Evolutionary conservation across 1,140 invertebrate genomes (phyloP).

Genomic region (Drosophila quadrilineata): DNA sequence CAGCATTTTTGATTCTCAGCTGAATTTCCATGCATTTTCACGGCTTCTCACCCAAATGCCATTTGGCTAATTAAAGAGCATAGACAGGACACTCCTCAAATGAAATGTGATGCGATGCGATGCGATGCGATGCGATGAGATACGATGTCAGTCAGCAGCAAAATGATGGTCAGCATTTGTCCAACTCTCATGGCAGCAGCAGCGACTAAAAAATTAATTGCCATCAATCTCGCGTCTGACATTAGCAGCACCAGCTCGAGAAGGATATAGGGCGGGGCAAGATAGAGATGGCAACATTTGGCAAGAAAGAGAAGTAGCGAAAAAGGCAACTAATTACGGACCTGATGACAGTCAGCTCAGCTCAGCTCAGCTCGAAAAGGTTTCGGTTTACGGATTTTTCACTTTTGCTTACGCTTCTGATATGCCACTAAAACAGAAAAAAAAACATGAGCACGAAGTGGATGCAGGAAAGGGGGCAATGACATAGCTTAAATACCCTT

Average conservation of each 20-base stretch:
- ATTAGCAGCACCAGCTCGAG: constrained; percentile 36
- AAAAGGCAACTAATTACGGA: constrained; percentile 71
- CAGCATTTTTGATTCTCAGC: constrained; percentile 1
- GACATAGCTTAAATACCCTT: neutral
- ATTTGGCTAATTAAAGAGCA: constrained; percentile 46
- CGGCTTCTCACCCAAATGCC: neutral
- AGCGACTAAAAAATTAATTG: constrained; percentile 59
- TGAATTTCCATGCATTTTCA: neutral
- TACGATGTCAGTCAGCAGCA: constrained; percentile 14
- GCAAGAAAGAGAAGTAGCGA: constrained; percentile 8
- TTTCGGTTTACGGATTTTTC: constrained; percentile 24
- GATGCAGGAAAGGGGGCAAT: no score
- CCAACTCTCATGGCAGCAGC: constrained; percentile 49
- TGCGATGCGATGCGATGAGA: constrained; percentile 12
- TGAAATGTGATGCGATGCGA: constrained; percentile 8
- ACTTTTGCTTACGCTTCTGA: constrained; percentile 13
- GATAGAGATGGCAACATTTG: neutral
- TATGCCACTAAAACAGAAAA: constrained; percentile 12
- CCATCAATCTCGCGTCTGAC: constrained; percentile 67
- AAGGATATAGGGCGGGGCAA: neutral
- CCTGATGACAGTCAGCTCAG: constrained; percentile 47
- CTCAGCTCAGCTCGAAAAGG: constrained; percentile 16
- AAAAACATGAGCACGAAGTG: no score
- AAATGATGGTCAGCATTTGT: constrained; percentile 54
- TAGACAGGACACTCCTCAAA: no score